These are phyloP conservation scores for Salvelinus sp. DNA, from an alignment of 2,113 vertebrate genomes.

Conservation along the genomic window DNA sequence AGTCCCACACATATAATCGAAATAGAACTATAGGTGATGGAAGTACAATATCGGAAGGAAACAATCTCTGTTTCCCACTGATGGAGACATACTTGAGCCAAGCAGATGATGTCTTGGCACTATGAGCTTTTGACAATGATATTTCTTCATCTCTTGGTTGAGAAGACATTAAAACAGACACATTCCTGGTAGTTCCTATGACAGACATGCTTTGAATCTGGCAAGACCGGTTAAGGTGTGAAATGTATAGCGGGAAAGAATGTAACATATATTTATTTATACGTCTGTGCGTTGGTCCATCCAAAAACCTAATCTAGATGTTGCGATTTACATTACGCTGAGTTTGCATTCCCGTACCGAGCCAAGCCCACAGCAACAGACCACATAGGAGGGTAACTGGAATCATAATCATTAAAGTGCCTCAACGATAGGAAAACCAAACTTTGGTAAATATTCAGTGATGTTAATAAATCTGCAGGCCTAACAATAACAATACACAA, in stretches of 20 bases:
- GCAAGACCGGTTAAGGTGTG: background rate
- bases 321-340: background rate
- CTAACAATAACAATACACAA: slow-evolving; percentile 43
- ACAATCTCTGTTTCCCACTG: slow-evolving; percentile 2
- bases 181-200: too few relatives aligned
- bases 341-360: background rate
- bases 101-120: background rate
- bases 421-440: slow-evolving; percentile 2
- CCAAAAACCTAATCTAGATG: background rate
- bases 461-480: slow-evolving; percentile 48
- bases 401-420: slow-evolving; percentile 18
- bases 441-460: slow-evolving; percentile 41
- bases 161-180: background rate
- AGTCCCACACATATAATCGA: background rate
- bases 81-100: background rate
- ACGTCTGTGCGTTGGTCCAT: background rate
- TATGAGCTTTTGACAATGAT: background rate
- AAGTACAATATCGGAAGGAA: background rate
- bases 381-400: background rate
- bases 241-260: background rate
- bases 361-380: background rate
- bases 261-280: background rate
- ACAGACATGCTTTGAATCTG: too few relatives aligned
- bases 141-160: background rate
- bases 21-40: background rate